Evolutionary conservation across 1,140 invertebrate genomes (phyloP).

Genomic region (Popillia japonica): DNA sequence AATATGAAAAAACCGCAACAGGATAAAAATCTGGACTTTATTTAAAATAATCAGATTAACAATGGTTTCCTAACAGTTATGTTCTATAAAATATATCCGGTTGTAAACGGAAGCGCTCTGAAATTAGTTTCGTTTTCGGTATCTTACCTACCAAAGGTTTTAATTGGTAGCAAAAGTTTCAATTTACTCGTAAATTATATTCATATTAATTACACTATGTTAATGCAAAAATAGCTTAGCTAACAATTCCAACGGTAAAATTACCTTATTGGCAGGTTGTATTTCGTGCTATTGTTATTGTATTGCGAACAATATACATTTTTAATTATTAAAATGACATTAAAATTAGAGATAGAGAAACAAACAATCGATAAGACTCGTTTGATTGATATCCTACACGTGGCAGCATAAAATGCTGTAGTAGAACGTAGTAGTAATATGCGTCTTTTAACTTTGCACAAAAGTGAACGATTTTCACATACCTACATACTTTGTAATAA

Average conservation of each 20-base stretch:
- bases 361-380: neutral
- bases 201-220: neutral
- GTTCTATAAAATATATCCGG: constrained; percentile 7
- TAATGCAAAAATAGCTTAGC: no score
- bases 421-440: neutral
- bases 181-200: constrained; percentile 12
- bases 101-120: neutral
- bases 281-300: neutral
- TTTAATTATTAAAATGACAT: neutral
- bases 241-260: no score
- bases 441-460: neutral
- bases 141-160: neutral
- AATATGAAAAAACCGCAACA: neutral
- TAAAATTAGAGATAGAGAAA: neutral
- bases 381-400: constrained; percentile 11
- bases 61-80: constrained; percentile 10
- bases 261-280: neutral
- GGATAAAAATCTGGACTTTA: neutral
- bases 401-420: neutral
- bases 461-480: neutral
- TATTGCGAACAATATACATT: neutral
- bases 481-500: neutral
- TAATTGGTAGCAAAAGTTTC: neutral
- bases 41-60: neutral
- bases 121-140: constrained; percentile 6